These are phyloP conservation scores for Lanius collurio DNA, from an alignment of 2,113 vertebrate genomes.

Conservation along the genomic window DNA sequence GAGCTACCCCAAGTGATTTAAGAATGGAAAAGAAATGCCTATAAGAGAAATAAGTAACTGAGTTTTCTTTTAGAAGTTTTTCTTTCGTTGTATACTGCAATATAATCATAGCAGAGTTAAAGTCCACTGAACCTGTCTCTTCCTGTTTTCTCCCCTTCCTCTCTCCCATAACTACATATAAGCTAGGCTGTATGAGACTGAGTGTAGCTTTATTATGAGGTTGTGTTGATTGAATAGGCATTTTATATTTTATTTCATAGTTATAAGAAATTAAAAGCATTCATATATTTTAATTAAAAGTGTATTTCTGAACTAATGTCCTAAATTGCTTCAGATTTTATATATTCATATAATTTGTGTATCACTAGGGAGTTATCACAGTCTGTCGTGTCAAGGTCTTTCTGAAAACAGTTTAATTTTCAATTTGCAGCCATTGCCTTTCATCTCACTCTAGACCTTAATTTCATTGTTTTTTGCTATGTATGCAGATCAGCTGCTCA, in stretches of 20 bases:
- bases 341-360: not conserved
- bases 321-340: not conserved
- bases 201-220: not conserved
- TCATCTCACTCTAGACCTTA: not conserved
- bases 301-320: not conserved
- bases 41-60: not conserved
- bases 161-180: not conserved
- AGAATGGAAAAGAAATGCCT: not conserved
- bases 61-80: not conserved
- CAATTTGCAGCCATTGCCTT: not conserved
- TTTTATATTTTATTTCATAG: not conserved
- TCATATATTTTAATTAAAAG: not conserved
- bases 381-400: not conserved
- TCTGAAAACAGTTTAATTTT: not conserved
- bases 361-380: not conserved
- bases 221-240: not conserved
- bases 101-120: not conserved
- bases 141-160: not conserved
- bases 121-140: not conserved
- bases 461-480: not conserved
- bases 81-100: not conserved
- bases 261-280: not conserved
- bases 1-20: not conserved
- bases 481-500: not conserved
- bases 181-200: not conserved